Evolutionary conservation across 2,797 vertebrate species (phyloP).

Genomic region (Bryconaethiops microstoma): DNA sequence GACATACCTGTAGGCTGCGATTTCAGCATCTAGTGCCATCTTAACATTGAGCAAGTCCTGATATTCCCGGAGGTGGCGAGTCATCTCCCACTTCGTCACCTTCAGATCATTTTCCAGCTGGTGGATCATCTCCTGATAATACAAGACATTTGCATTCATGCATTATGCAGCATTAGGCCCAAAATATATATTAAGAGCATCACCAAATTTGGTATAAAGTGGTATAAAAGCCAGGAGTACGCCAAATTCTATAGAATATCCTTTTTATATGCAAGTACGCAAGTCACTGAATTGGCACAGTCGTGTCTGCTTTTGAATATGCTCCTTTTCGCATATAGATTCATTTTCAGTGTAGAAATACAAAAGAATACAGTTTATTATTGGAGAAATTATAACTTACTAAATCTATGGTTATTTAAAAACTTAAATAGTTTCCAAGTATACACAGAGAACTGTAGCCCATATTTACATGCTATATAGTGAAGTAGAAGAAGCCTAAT

Average conservation of each 20-base stretch:
- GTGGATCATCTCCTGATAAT: slow-evolving; percentile 89
- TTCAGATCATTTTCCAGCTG: slow-evolving; percentile 96
- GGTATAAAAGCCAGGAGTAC: background rate
- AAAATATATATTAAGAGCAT: background rate
- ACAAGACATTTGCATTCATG: slow-evolving; percentile 55
- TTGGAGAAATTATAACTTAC: too few relatives aligned
- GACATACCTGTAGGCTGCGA: slow-evolving; percentile 93
- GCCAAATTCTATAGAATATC: background rate
- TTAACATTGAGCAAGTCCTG: slow-evolving; percentile 98
- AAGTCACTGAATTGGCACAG: background rate
- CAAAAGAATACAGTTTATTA: too few relatives aligned
- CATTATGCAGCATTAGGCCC: background rate
- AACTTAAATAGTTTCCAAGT: too few relatives aligned
- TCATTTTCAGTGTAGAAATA: too few relatives aligned
- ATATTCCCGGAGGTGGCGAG: slow-evolving; percentile 93
- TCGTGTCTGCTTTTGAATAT: too few relatives aligned
- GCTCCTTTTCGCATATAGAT: too few relatives aligned
- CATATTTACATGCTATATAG: background rate
- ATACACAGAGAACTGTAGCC: too few relatives aligned
- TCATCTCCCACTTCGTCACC: slow-evolving; percentile 97
- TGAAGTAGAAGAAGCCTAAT: background rate
- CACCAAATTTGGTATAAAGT: background rate
- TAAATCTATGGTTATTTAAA: too few relatives aligned
- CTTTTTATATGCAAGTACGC: too few relatives aligned
- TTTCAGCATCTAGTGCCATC: slow-evolving; percentile 98